Percentiles rank a stretch among this genome's conserved stretches.
These are phyloP conservation scores for Porites rus DNA, from an alignment of 92 coral and sea anemone genomes.

Conservation along the genomic window DNA sequence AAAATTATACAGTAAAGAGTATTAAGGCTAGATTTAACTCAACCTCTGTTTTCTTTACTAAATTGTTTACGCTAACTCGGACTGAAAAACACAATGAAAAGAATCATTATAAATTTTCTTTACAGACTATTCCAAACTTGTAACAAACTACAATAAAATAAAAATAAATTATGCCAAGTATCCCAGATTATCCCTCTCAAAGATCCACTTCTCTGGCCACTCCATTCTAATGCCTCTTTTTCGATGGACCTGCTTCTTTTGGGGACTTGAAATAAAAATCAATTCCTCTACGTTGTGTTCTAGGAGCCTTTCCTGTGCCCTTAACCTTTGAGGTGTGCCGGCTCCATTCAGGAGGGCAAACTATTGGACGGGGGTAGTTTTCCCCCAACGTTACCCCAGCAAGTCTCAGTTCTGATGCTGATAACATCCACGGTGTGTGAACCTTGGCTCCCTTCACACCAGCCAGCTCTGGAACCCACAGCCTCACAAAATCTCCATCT, in stretches of 20 bases:
- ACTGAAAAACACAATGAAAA: no score
- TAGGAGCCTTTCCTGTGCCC: constrained; percentile 19
- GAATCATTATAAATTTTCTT: no score
- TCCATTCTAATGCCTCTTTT: neutral
- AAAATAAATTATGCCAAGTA: no score
- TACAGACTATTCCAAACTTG: no score
- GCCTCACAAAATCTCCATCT: constrained; percentile 63
- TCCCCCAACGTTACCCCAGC: constrained; percentile 52
- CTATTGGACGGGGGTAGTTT: constrained; percentile 64
- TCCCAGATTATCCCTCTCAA: no score
- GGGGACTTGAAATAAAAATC: constrained; percentile 74
- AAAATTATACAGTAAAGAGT: no score
- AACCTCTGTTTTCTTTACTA: no score
- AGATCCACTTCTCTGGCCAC: neutral
- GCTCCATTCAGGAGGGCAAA: constrained; percentile 69
- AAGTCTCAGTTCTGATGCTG: constrained; percentile 36
- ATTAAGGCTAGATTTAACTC: no score
- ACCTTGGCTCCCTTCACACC: constrained; percentile 62
- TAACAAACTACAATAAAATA: no score
- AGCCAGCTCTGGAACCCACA: constrained; percentile 76
- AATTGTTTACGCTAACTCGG: no score
- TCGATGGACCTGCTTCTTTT: neutral
- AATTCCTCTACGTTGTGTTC: constrained; percentile 51
- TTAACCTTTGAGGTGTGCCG: constrained; percentile 63
- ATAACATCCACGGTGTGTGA: constrained; percentile 70